phyloP scores from a whole-genome alignment of 2,113 vertebrate species.

The Muscicapa adusta region DNA sequence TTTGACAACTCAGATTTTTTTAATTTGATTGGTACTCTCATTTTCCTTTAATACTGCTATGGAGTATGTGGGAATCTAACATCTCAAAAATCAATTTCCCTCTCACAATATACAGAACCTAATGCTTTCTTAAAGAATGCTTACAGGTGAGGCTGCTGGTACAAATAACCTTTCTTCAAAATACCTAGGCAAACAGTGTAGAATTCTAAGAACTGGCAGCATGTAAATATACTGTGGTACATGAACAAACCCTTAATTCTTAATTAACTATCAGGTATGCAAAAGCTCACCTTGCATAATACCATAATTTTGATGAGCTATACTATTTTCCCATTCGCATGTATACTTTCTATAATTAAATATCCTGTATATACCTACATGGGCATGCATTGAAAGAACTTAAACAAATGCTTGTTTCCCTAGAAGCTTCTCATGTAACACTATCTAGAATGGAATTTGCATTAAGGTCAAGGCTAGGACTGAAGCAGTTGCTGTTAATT shows the following conservation, averaged over 20 bases:
- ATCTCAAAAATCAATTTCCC: neutral
- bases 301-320: neutral
- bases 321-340: neutral
- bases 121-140: neutral
- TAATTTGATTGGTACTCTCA: neutral
- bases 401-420: neutral
- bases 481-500: constrained; percentile 3
- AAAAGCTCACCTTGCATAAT: neutral
- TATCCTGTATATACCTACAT: neutral
- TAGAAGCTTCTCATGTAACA: neutral
- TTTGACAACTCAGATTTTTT: neutral
- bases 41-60: neutral
- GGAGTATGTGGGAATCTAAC: neutral
- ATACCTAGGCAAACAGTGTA: neutral
- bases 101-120: neutral
- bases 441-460: neutral
- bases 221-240: neutral
- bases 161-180: neutral
- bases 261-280: neutral
- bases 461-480: neutral
- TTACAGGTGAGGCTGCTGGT: neutral
- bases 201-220: neutral
- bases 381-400: neutral
- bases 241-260: neutral
- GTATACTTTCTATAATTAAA: neutral